These are phyloP conservation scores for Taxidea taxus DNA, from an alignment of 2,113 vertebrate genomes.

Conservation along the genomic window DNA sequence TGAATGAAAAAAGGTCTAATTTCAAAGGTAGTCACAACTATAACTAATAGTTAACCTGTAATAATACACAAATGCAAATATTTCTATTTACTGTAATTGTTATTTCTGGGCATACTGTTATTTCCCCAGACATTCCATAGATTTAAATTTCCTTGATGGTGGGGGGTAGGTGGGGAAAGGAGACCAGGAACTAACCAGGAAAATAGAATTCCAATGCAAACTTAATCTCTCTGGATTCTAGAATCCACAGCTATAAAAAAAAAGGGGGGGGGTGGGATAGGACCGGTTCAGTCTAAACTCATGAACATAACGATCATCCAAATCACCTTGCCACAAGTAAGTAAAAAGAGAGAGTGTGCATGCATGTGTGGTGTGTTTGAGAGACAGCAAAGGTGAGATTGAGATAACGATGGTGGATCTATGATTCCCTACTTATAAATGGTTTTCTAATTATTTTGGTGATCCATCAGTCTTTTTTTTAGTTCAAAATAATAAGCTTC, in stretches of 20 bases:
- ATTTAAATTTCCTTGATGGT: background rate
- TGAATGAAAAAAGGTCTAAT: background rate
- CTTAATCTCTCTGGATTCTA: background rate
- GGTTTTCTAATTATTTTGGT: background rate
- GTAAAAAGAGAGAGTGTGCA: background rate
- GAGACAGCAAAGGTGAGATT: background rate
- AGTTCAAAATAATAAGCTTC: background rate
- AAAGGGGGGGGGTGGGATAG: no score
- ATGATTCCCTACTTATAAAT: background rate
- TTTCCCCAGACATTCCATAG: background rate
- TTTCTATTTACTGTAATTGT: background rate
- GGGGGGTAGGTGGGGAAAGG: accelerated
- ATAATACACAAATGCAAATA: background rate
- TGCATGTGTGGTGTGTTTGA: background rate
- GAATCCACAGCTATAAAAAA: background rate
- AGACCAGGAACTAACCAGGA: background rate
- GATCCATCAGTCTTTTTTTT: background rate
- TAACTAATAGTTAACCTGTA: background rate
- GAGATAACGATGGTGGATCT: background rate
- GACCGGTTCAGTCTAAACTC: background rate
- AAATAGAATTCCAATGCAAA: background rate
- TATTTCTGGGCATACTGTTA: background rate
- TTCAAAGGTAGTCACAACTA: background rate
- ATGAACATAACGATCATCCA: background rate
- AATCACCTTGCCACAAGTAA: background rate